Base-by-base conservation (phyloP, 2,113 vertebrate genomes). In the Odontophorus gujanensis region DNA sequence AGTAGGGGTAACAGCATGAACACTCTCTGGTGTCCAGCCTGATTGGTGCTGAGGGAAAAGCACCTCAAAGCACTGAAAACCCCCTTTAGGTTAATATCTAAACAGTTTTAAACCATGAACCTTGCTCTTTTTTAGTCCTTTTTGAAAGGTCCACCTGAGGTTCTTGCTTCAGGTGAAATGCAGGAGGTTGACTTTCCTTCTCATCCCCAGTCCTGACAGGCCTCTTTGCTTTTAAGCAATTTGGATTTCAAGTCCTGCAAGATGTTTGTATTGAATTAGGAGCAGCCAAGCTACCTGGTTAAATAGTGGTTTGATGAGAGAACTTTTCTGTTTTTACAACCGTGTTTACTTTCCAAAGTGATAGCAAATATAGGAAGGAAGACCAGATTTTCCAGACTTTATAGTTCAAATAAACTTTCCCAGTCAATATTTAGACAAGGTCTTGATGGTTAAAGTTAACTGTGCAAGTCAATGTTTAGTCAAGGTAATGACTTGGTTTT, bases 401-500 rank as follows among this genome's bases (percentile, higher is more conserved):
- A 13, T 51, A 83, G 65, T 90, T 95, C 87, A 93, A 92, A 92
- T 95, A 91, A 95, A 93, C 91, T 95, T 97, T 92, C 72, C 68
- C 43, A 78, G 91, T 95, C 95, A 95, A 93, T 96, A 96, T 95
- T 97, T 96, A 91, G 81, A 85, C 85, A 94, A 65, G 88, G 78
- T 92, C 87, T 90, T 71, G 68, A 72, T 95, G 87, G 82, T 91
- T 90, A 86, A 95, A 94, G 90, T 88, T 95, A 96, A 92, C 89
- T 82, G 82, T 92, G 85, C 87, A 85, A 96, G 91, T 92, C 95
- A 95, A 85, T 95, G 76, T 95, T 95, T 93, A 83, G 92, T 85
- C 91, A 97, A 93, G 95, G 85, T 96, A 96, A 96, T 96, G 87
- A 91, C 91, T 95, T 95, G 85, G 10, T 57, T 94, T 96, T 94